Conservation (phyloP, 2,113 vertebrate species). For the Perca flavescens region DNA sequence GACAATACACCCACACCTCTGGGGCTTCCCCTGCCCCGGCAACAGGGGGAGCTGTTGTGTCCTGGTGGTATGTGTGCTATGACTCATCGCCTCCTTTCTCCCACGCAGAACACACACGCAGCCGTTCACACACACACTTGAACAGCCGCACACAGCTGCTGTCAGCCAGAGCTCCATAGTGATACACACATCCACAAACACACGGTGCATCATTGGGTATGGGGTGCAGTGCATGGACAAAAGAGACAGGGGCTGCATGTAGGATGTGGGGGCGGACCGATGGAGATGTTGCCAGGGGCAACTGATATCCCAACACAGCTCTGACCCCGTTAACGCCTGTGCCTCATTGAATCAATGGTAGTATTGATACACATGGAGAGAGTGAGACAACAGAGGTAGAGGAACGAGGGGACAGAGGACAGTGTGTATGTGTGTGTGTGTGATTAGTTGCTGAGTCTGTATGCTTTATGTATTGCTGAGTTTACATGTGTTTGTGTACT, state of each 20-base stretch:
- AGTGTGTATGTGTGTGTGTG: conserved; percentile 29
- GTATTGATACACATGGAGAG: conserved; percentile 76
- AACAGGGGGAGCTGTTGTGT: conserved; percentile 87
- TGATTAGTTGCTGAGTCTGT: conserved; percentile 13
- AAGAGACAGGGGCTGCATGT: conserved; percentile 60
- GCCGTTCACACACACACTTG: conserved; percentile 13
- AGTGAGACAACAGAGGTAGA: conserved; percentile 67
- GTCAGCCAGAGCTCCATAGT: conserved; percentile 44
- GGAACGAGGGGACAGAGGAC: conserved; percentile 18
- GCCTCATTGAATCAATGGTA: conserved; percentile 75
- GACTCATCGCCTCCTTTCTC: conserved; percentile 83
- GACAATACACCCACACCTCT: conserved; percentile 84
- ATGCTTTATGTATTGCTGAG: neutral
- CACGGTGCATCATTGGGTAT: conserved; percentile 40
- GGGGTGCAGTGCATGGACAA: conserved; percentile 62
- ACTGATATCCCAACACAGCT: conserved; percentile 77
- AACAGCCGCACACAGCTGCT: conserved; percentile 35
- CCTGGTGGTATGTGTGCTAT: conserved; percentile 80
- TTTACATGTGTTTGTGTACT: neutral
- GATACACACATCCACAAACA: conserved; percentile 51
- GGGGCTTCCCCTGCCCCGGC: conserved; percentile 77
- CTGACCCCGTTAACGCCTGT: conserved; percentile 69
- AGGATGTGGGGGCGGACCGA: conserved; percentile 61
- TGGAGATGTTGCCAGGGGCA: conserved; percentile 73
- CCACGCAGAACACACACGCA: conserved; percentile 58